These are phyloP conservation scores for Actinia equina DNA, from an alignment of 64 coral and sea anemone genomes.

Conservation along the genomic window DNA sequence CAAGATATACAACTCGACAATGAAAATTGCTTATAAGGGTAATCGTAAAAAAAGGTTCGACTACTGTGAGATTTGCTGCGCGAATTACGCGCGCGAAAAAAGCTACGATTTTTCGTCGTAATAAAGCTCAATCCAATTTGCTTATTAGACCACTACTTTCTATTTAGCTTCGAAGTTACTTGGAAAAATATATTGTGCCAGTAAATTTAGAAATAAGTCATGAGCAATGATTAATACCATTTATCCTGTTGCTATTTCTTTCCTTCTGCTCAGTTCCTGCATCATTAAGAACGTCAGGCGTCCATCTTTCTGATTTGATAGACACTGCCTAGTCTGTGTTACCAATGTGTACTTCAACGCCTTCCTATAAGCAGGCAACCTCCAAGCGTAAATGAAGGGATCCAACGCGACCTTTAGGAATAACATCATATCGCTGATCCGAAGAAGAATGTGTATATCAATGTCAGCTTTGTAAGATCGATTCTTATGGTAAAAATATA, in stretches of 20 bases:
- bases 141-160: too few species aligned
- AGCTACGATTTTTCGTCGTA: too few species aligned
- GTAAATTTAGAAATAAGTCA: too few species aligned
- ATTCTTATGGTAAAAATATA: slow-evolving; percentile 23
- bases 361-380: slow-evolving; percentile 46
- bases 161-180: too few species aligned
- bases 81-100: too few species aligned
- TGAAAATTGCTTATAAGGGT: too few species aligned
- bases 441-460: slow-evolving; percentile 37
- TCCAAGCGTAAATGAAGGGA: slow-evolving; percentile 63
- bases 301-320: neutral
- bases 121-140: too few species aligned
- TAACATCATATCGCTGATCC: slow-evolving; percentile 51
- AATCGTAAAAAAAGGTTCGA: too few species aligned
- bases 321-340: neutral
- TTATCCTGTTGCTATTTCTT: neutral
- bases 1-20: too few species aligned
- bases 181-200: too few species aligned
- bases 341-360: slow-evolving; percentile 31
- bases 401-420: slow-evolving; percentile 55
- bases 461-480: slow-evolving; percentile 2
- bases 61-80: too few species aligned
- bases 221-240: neutral
- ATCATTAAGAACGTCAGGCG: neutral
- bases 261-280: neutral